A percentile compares a stretch with the other conserved stretches of the same genome.
Evolutionary conservation across 2,113 vertebrate genomes (phyloP).

Genomic region (Aythya baeri): DNA sequence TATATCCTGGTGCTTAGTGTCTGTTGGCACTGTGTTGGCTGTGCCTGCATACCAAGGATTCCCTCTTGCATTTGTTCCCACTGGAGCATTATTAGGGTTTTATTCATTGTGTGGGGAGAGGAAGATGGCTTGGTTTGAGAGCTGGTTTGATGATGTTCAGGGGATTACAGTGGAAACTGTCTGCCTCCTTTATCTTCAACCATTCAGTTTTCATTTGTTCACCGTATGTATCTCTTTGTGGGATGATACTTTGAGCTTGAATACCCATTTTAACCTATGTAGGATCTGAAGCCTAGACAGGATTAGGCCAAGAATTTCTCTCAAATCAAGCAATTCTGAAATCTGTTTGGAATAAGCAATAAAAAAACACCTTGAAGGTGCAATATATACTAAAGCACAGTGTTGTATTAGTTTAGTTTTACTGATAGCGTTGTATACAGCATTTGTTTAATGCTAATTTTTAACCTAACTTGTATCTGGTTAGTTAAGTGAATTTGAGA

Average conservation of each 20-base stretch:
- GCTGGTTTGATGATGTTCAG: not conserved
- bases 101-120: not conserved
- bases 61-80: not conserved
- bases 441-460: not conserved
- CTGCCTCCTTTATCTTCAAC: not conserved
- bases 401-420: not conserved
- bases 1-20: not conserved
- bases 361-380: not conserved
- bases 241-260: not conserved
- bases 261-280: not conserved
- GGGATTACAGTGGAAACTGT: not conserved
- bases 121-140: not conserved
- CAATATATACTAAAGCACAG: not conserved
- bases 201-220: not conserved
- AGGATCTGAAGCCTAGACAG: not conserved
- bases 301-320: not conserved
- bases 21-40: not conserved
- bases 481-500: not conserved
- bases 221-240: not conserved
- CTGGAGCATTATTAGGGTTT: not conserved
- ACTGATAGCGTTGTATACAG: not conserved
- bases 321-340: not conserved
- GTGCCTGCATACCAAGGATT: not conserved
- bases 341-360: not conserved
- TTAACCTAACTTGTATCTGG: not conserved